Percentiles rank a stretch among this genome's conserved stretches.
Evolutionary conservation across 2,113 vertebrate genomes (phyloP).

Genomic region (Struthio camelus): DNA sequence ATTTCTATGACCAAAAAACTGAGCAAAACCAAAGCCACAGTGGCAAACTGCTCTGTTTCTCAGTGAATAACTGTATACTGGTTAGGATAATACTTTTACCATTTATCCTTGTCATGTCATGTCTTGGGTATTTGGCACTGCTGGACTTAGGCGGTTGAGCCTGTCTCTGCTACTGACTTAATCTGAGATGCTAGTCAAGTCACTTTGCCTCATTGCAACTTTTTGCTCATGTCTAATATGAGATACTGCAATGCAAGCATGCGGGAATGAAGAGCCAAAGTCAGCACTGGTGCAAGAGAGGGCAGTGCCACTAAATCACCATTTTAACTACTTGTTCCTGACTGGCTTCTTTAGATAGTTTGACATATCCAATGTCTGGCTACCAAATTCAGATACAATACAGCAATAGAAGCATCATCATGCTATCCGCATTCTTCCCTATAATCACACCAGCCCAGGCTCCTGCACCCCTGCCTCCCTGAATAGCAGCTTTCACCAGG

Average conservation of each 20-base stretch:
- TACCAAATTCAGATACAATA: too few relatives aligned
- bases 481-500: too few relatives aligned
- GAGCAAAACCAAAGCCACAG: background rate
- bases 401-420: too few relatives aligned
- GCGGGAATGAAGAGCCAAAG: background rate
- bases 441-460: too few relatives aligned
- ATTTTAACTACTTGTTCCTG: too few relatives aligned
- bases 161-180: background rate
- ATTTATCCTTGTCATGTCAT: background rate
- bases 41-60: background rate
- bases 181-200: background rate
- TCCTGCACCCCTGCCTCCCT: background rate
- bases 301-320: background rate
- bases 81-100: rapidly evolving
- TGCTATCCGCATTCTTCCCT: too few relatives aligned
- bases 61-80: rapidly evolving
- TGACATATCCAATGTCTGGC: too few relatives aligned
- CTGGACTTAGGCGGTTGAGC: background rate
- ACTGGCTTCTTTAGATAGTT: too few relatives aligned
- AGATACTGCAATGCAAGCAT: background rate
- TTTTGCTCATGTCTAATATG: background rate
- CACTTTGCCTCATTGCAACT: background rate
- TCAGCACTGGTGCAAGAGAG: background rate
- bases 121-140: background rate
- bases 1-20: rapidly evolving